A percentile compares a stretch with the other conserved stretches of the same genome.
Evolutionary conservation across 23 tunicate species (phyloP).

Genomic region (Ciona savignyi): DNA sequence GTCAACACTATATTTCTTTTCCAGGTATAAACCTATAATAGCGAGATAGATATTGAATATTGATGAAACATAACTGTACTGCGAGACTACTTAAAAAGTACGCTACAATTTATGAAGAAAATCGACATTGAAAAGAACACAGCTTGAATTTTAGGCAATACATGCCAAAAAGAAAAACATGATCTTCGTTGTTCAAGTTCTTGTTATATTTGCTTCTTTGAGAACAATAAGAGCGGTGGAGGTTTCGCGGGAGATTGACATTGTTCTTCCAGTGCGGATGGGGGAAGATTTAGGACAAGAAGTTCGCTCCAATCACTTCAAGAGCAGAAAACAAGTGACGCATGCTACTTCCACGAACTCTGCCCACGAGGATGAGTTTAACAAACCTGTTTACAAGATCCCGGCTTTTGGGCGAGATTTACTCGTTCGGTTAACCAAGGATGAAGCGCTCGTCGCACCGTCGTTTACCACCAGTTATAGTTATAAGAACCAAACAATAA

Average conservation of each 20-base stretch:
- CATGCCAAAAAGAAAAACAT: no score
- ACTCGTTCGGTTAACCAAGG: slow-evolving; percentile 42
- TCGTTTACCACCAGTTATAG: slow-evolving; percentile 45
- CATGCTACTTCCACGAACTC: slow-evolving; percentile 4
- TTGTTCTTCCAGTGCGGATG: slow-evolving; percentile 64
- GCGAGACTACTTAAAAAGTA: no score
- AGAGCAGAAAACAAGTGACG: slow-evolving; percentile 37
- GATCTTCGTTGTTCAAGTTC: no score
- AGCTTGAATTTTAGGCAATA: no score
- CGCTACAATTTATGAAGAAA: no score
- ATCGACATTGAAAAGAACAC: no score
- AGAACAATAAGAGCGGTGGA: background rate
- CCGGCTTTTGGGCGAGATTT: slow-evolving; percentile 66
- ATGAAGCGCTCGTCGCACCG: slow-evolving; percentile 63
- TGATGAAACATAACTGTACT: no score
- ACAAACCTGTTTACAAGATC: slow-evolving; percentile 69
- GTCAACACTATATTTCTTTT: no score
- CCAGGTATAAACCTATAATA: no score
- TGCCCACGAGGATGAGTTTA: slow-evolving; percentile 38
- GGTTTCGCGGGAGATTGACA: slow-evolving; percentile 25
- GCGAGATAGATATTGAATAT: no score
- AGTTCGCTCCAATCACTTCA: slow-evolving; percentile 26
- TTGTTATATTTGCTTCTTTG: background rate
- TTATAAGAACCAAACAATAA: slow-evolving; percentile 25
- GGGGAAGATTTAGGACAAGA: slow-evolving; percentile 20